Evolutionary conservation across 2,888 invertebrate genomes (phyloP).

Genomic region (Caradrina kadenii): DNA sequence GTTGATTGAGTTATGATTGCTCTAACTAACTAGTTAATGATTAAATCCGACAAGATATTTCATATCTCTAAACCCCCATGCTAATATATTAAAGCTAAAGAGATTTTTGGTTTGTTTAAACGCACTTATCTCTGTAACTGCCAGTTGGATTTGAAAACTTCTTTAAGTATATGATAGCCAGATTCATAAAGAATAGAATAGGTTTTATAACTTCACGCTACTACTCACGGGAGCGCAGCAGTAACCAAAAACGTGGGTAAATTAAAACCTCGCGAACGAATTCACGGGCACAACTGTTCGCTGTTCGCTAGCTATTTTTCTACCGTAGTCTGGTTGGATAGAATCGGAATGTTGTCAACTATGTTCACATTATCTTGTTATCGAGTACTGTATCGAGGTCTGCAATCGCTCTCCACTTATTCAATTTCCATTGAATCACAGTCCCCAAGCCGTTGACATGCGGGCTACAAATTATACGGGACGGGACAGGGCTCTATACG

Average conservation of each 20-base stretch:
- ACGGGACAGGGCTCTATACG: slow-evolving; percentile 64
- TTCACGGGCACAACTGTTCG: not conserved
- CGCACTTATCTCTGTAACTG: too few relatives aligned
- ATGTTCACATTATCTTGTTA: slow-evolving; percentile 57
- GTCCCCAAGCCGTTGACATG: slow-evolving; percentile 64
- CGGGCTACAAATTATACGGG: slow-evolving; percentile 75
- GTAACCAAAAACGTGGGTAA: too few relatives aligned
- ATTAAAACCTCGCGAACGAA: too few relatives aligned
- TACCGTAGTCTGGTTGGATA: slow-evolving; percentile 40
- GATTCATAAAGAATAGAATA: too few relatives aligned
- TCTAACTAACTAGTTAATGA: slow-evolving; percentile 30
- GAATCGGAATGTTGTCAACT: slow-evolving; percentile 59
- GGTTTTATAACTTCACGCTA: too few relatives aligned
- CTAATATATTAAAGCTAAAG: too few relatives aligned
- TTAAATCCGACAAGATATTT: slow-evolving; percentile 13
- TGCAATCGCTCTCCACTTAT: slow-evolving; percentile 66
- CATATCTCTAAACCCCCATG: slow-evolving; percentile 16
- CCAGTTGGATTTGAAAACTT: too few relatives aligned
- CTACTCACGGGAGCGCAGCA: too few relatives aligned
- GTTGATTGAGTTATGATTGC: slow-evolving; percentile 19
- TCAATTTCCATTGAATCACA: slow-evolving; percentile 66
- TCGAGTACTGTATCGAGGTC: slow-evolving; percentile 56
- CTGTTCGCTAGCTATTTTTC: slow-evolving; percentile 51
- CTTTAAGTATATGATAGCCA: too few relatives aligned
- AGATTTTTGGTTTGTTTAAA: too few relatives aligned